Conservation (phyloP, 37 sponge, comb jelly and placozoan species). For the Eunapius fragilis region DNA sequence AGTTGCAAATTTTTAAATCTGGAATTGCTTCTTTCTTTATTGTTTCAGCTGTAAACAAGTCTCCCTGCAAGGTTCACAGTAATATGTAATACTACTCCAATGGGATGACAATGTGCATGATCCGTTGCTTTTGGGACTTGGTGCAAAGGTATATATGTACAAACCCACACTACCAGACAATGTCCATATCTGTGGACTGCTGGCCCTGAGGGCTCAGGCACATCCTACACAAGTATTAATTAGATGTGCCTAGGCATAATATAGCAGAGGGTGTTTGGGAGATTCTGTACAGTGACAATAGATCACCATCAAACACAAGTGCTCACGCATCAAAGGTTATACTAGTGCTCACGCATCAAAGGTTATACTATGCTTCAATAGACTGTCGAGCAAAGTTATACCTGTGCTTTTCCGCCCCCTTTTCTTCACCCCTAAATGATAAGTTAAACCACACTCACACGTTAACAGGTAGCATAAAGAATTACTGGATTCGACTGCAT, state of each 20-base stretch:
- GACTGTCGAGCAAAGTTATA: no score
- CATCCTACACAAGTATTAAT: not conserved
- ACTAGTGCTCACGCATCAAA: no score
- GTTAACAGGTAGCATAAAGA: not conserved
- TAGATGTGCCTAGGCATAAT: not conserved
- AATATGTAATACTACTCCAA: not conserved
- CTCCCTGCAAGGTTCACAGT: slow-evolving; percentile 56
- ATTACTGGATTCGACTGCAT: not conserved
- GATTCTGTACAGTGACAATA: not conserved
- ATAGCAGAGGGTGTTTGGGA: not conserved
- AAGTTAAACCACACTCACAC: not conserved
- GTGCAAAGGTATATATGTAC: not conserved
- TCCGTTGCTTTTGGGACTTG: not conserved
- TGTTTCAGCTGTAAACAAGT: slow-evolving; percentile 81
- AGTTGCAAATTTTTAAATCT: slow-evolving; percentile 65
- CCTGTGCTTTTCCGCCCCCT: no score
- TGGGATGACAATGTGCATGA: not conserved
- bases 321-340: no score
- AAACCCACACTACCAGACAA: not conserved
- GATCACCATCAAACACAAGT: not conserved
- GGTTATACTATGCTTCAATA: no score
- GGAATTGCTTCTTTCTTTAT: slow-evolving; percentile 92
- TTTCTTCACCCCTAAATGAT: not conserved
- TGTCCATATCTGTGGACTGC: not conserved
- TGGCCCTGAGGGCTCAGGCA: not conserved